These are phyloP conservation scores for Copidosoma floridanum DNA, from an alignment of 1,140 invertebrate genomes.

Conservation along the genomic window DNA sequence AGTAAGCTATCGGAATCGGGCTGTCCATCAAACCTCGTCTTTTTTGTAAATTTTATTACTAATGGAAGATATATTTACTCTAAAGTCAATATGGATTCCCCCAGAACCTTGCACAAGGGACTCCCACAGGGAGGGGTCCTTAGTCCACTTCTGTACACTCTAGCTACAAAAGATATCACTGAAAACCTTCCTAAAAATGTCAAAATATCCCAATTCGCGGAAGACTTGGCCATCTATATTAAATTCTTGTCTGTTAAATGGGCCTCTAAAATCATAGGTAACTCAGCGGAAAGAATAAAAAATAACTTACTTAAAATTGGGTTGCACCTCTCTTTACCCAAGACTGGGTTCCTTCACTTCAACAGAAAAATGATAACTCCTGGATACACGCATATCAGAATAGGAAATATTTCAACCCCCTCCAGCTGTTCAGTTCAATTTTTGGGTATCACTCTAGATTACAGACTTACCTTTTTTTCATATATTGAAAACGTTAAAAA, in stretches of 20 bases:
- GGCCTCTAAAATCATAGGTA: neutral
- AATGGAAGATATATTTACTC: neutral
- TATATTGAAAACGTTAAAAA: neutral
- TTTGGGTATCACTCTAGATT: conserved; percentile 18
- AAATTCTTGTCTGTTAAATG: too few relatives aligned
- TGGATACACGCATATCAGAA: neutral
- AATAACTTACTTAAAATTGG: conserved; percentile 3
- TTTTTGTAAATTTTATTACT: conserved; percentile 2
- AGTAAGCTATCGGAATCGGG: neutral
- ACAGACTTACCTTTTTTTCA: conserved; percentile 1
- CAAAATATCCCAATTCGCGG: conserved; percentile 5
- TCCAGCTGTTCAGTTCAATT: neutral
- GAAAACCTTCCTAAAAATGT: neutral
- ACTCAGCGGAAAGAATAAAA: neutral
- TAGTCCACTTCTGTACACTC: conserved; percentile 1
- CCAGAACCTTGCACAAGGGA: neutral
- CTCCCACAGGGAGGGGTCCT: neutral
- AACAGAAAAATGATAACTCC: conserved; percentile 5
- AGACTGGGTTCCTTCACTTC: conserved; percentile 15
- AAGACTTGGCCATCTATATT: neutral
- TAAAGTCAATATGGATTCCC: neutral
- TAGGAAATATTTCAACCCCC: neutral
- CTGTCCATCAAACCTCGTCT: neutral
- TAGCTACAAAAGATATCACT: conserved; percentile 12
- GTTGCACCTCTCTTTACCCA: neutral